Evolutionary conservation across 1,140 invertebrate genomes (phyloP), one percentile per base, ranked within the genome.

Genomic region (Lucilia cuprina): DNA sequence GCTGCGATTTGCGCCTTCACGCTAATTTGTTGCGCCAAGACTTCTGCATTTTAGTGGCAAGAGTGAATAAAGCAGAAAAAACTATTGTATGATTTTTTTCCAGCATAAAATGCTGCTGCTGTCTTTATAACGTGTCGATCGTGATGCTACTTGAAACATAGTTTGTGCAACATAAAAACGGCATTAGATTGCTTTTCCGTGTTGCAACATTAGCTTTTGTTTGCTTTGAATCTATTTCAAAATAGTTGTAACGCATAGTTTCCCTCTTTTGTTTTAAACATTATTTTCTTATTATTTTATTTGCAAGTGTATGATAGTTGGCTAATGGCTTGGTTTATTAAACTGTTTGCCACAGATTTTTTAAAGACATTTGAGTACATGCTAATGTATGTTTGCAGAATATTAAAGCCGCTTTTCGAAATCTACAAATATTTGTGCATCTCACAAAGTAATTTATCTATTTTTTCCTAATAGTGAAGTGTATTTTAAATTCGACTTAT

Each of bases 1-100:
- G 83, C 83, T 78, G 83, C 83, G 78, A 84, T 84, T 84, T 84
- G 84, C 84, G 84, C 84, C 84, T 84, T 84, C 84, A 84, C 84
- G 84, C 84, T 84, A 84, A 84, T 84, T 84, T 84, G 84, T 83
- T 84, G 84, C 84, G 82, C 82, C 74, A 82, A 77, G 74, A 82
- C 84, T 84, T 84, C 84, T 84, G 84, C 82, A 84, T 84, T 84
- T 84, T 74, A 84, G 21, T 30, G 7, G 34, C 30, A 77, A 35
- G 74, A 34, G 50, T 55, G 12, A 12, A 41, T 41, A 5, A 41
- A 41, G 41, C 7, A 41, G 7, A 55, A 55, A 55, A 55, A 55
- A 7, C 5, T 55, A 55, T 17, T 55, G 65, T 70, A 21, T 65
- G 14, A 19, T 65, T 65, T 65, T 65, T 65, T 65, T 65, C 17